Evolutionary conservation across 2,797 vertebrate species (phyloP).

Genomic region (Urophycis tenuis): DNA sequence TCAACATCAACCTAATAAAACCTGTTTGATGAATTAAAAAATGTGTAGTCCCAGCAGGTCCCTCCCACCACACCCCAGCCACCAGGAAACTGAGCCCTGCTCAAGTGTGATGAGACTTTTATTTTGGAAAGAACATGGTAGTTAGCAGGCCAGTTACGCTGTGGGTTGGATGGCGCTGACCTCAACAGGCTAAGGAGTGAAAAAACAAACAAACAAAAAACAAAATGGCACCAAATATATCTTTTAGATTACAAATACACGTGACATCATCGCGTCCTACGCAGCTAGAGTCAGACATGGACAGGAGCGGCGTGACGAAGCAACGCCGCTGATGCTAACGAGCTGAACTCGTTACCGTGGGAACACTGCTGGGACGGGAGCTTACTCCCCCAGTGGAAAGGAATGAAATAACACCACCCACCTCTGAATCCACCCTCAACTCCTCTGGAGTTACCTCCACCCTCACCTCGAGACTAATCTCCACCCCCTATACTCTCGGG

Average conservation of each 20-base stretch:
- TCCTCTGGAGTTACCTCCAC: neutral
- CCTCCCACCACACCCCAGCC: neutral
- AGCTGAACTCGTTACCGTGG: slow-evolving; percentile 49
- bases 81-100: slow-evolving; percentile 3
- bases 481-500: slow-evolving; percentile 5
- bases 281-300: slow-evolving; percentile 47
- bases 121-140: slow-evolving; percentile 48
- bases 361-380: slow-evolving; percentile 41
- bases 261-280: slow-evolving; percentile 52
- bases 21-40: neutral
- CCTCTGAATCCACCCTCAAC: neutral
- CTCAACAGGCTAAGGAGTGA: slow-evolving; percentile 9
- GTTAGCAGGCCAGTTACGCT: slow-evolving; percentile 24
- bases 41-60: neutral
- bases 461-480: slow-evolving; percentile 28
- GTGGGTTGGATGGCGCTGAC: slow-evolving; percentile 28
- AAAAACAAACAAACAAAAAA: slow-evolving; percentile 28
- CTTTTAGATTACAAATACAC: slow-evolving; percentile 46
- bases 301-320: slow-evolving; percentile 50
- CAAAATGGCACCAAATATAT: slow-evolving; percentile 60
- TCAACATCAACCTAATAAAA: neutral
- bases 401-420: slow-evolving; percentile 56
- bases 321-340: slow-evolving; percentile 68
- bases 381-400: slow-evolving; percentile 55
- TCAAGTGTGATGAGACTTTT: slow-evolving; percentile 54